Evolutionary conservation across 2,888 invertebrate species (phyloP), one percentile per base, ranked within the genome.

Genomic region (Rotaria magnacalcarata): DNA sequence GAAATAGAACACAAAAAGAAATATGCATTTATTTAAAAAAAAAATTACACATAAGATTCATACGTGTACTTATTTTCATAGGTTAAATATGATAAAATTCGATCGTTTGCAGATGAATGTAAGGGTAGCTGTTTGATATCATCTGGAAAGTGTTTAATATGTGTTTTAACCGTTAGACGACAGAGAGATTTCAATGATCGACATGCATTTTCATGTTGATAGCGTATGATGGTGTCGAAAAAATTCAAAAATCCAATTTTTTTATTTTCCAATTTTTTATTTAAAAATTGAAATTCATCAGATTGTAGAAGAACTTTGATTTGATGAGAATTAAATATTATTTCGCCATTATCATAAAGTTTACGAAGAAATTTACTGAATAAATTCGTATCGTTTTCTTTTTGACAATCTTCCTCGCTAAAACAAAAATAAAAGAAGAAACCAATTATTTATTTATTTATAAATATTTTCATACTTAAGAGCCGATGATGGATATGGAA

Each of bases 211-310:
- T 80, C 47, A 8, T 47, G 43, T 80, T 47, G 80, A 80, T 47
- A n/a, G 10, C n/a, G 43, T 47, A 47, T 24, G 47, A 80, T 80
- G 24, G 80, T 80, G 7, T 80, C 80, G 6, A 80, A 47, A 47
- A 80, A 80, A n/a, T 80, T 43, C 4, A 80, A 47, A 47, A 80
- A 80, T 11, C 24, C 47, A 47, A 80, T 24, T 80, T 80, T 80
- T 80, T 80, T 80, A n/a, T 80, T 80, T 47, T 80, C 80, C n/a
- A 80, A 80, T 47, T 80, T 80, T 47, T 80, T 80, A 80, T 80
- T 80, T 43, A 80, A 24, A 47, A 80, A 80, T 47, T 80, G 80
- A 47, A 47, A 80, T n/a, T 47, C 47, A 80, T 80, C 80, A 1
- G 80, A 47, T 80, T 80, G 80, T 24, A 80, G 24, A 47, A 80